These are phyloP conservation scores for Nomada ruficornis DNA, from an alignment of 2,888 invertebrate genomes.

Conservation along the genomic window DNA sequence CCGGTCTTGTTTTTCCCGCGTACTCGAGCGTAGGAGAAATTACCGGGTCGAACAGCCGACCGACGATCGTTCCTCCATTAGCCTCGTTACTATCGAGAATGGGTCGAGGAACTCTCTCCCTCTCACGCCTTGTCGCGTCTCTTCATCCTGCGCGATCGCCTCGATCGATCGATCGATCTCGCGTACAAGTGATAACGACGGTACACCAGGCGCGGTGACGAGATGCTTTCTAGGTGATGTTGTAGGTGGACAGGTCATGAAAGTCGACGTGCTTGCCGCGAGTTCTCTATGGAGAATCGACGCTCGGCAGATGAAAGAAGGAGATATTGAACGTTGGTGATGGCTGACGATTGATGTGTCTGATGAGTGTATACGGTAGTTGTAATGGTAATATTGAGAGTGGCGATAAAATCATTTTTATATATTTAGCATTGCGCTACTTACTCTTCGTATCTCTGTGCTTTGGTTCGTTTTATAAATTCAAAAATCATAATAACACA, in stretches of 20 bases:
- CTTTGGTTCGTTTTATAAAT: no score
- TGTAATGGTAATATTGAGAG: no score
- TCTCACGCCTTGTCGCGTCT: slow-evolving; percentile 51
- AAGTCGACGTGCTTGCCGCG: not conserved
- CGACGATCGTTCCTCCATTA: slow-evolving; percentile 79
- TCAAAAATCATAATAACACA: no score
- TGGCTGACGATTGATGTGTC: no score
- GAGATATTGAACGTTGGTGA: no score
- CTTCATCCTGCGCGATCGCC: slow-evolving; percentile 23
- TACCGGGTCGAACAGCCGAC: slow-evolving; percentile 75
- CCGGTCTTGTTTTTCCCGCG: slow-evolving; percentile 73
- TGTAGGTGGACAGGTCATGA: slow-evolving; percentile 27
- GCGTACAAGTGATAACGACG: slow-evolving; percentile 20
- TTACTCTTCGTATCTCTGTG: no score
- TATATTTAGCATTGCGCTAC: no score
- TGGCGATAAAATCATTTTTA: no score
- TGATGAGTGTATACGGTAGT: no score
- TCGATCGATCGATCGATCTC: slow-evolving; percentile 24
- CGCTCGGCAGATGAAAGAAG: no score
- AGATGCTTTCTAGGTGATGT: slow-evolving; percentile 20
- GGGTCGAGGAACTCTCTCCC: slow-evolving; percentile 71
- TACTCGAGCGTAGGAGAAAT: slow-evolving; percentile 81
- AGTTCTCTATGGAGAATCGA: not conserved
- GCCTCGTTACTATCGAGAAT: slow-evolving; percentile 78
- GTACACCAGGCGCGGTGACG: slow-evolving; percentile 10